Percentiles rank a stretch among this genome's conserved stretches.
Evolutionary conservation across 2,888 invertebrate genomes (phyloP).

Genomic region (Chrysotoxum bicinctum): DNA sequence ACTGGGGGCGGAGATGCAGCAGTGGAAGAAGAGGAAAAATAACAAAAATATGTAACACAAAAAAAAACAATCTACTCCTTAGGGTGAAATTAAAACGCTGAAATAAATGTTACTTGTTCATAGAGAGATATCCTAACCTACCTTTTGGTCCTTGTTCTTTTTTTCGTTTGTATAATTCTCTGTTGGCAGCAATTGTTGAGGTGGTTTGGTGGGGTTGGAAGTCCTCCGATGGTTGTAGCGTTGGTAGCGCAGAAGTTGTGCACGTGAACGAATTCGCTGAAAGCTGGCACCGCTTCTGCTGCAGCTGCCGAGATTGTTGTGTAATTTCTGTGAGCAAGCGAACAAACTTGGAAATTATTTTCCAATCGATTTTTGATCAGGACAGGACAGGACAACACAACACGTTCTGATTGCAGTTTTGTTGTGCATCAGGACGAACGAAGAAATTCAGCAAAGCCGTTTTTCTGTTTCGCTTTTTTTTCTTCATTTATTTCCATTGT

Average conservation of each 20-base stretch:
- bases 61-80: slow-evolving; percentile 48
- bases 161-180: not conserved
- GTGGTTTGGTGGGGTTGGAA: not conserved
- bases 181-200: slow-evolving; percentile 22
- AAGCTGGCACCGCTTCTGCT: slow-evolving; percentile 31
- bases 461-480: not conserved
- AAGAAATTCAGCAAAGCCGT: not conserved
- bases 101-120: slow-evolving; percentile 69
- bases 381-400: slow-evolving; percentile 58
- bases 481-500: not conserved
- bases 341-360: slow-evolving; percentile 71
- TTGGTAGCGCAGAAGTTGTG: slow-evolving; percentile 33
- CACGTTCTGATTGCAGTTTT: slow-evolving; percentile 45
- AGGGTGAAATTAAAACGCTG: slow-evolving; percentile 70
- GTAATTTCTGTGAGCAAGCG: slow-evolving; percentile 48
- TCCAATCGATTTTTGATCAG: slow-evolving; percentile 72
- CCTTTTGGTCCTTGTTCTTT: slow-evolving; percentile 27
- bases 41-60: slow-evolving; percentile 7
- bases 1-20: not conserved
- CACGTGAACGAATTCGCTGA: slow-evolving; percentile 71
- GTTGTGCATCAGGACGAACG: slow-evolving; percentile 17
- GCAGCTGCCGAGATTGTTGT: slow-evolving; percentile 64
- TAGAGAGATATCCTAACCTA: slow-evolving; percentile 56
- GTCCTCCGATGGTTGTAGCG: not conserved
- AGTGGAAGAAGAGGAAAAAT: not conserved